These are phyloP conservation scores for Hydrophis major DNA, from an alignment of 2,797 vertebrate species.

Conservation along the genomic window DNA sequence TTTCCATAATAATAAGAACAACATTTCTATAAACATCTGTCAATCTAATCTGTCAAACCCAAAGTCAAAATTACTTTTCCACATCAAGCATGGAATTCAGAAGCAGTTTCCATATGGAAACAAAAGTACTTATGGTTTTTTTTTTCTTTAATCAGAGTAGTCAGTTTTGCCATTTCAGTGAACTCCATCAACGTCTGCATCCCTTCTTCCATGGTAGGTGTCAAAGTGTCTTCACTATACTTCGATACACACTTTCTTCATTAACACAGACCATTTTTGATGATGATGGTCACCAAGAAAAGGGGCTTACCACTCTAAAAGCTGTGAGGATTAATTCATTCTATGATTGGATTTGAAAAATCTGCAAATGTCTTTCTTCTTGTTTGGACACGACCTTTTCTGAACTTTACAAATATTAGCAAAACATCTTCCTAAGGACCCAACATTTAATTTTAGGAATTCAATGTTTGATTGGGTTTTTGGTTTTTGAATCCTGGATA, in stretches of 20 bases:
- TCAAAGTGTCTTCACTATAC: too few species aligned
- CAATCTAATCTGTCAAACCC: too few species aligned
- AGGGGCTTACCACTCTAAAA: not conserved
- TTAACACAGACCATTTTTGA: not conserved
- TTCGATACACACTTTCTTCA: not conserved
- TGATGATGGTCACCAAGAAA: not conserved
- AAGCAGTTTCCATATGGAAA: too few species aligned
- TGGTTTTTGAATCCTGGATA: not conserved
- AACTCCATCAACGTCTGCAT: too few species aligned
- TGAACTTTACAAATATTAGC: not conserved
- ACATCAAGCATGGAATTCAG: too few species aligned
- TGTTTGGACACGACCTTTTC: not conserved
- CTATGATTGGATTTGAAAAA: not conserved
- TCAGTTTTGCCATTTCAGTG: too few species aligned
- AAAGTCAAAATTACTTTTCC: too few species aligned
- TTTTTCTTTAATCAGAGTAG: too few species aligned
- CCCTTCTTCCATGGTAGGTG: too few species aligned
- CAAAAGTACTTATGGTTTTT: too few species aligned
- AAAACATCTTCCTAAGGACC: not conserved
- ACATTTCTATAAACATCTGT: too few species aligned
- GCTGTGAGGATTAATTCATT: not conserved
- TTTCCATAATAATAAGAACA: too few species aligned
- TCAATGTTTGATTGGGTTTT: not conserved
- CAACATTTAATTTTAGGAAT: not conserved
- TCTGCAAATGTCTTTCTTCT: not conserved